phyloP scores from a whole-genome alignment of 2,797 vertebrate genomes.

The Phyllotis vaccarum region DNA sequence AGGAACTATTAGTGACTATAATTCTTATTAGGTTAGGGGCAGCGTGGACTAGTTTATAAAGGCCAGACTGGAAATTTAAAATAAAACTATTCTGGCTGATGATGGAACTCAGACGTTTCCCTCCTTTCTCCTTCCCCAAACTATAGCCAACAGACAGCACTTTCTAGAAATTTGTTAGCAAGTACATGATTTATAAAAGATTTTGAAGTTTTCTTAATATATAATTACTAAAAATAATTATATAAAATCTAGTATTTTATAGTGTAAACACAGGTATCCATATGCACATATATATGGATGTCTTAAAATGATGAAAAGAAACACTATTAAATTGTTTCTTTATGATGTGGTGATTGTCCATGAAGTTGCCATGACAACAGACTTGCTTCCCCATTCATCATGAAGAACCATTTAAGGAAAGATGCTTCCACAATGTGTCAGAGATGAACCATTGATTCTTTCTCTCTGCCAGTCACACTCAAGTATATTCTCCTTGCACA shows the following conservation, averaged over 20 bases:
- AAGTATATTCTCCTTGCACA: not conserved
- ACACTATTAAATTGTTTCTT: not conserved
- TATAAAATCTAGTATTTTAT: not conserved
- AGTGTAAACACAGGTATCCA: not conserved
- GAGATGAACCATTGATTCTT: not conserved
- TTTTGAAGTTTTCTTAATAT: slow-evolving; percentile 35
- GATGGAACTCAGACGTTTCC: not conserved
- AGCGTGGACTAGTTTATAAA: not conserved
- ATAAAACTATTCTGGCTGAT: not conserved
- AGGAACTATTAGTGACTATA: not conserved
- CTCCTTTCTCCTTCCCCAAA: slow-evolving; percentile 2
- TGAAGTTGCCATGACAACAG: not conserved
- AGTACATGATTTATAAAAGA: not conserved
- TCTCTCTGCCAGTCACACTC: not conserved
- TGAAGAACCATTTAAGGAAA: not conserved
- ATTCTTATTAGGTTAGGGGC: not conserved
- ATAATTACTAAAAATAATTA: not conserved
- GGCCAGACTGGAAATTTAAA: not conserved
- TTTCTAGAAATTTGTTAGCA: not conserved
- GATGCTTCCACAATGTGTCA: not conserved
- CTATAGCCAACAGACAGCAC: not conserved
- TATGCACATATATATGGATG: not conserved
- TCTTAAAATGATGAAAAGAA: slow-evolving; percentile 12
- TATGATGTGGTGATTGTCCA: not conserved
- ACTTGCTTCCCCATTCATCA: not conserved